These are phyloP conservation scores for Karalla daura DNA, from an alignment of 2,797 vertebrate species.

Conservation along the genomic window DNA sequence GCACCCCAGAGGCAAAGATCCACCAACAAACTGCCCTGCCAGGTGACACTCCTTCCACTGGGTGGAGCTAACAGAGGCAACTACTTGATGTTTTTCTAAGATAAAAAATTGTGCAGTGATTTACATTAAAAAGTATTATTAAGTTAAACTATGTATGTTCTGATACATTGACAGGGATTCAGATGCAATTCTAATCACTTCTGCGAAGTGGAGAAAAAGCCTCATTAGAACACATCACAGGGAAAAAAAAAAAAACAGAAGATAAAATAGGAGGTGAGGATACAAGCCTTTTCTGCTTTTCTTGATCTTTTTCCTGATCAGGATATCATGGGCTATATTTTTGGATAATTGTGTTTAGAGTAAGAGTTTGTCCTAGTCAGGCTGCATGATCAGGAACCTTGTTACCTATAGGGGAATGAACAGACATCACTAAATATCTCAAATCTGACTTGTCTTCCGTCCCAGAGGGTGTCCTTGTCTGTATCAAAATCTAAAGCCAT, in stretches of 20 bases:
- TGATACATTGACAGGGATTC: slow-evolving; percentile 82
- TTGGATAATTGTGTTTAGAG: slow-evolving; percentile 70
- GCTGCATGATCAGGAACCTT: slow-evolving; percentile 63
- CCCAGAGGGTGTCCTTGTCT: slow-evolving; percentile 83
- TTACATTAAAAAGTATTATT: slow-evolving; percentile 76
- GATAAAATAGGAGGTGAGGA: slow-evolving; percentile 39
- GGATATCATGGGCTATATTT: slow-evolving; percentile 69
- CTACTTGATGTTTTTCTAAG: slow-evolving; percentile 67
- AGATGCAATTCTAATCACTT: slow-evolving; percentile 84
- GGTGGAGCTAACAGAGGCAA: slow-evolving; percentile 51
- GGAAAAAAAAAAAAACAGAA: slow-evolving; percentile 21
- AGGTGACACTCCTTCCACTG: slow-evolving; percentile 60
- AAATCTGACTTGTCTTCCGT: slow-evolving; percentile 86
- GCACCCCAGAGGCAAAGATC: slow-evolving; percentile 49
- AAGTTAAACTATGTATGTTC: slow-evolving; percentile 75
- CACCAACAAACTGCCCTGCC: slow-evolving; percentile 48
- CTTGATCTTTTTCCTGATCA: slow-evolving; percentile 70
- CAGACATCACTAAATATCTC: slow-evolving; percentile 72
- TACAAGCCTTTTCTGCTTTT: slow-evolving; percentile 66
- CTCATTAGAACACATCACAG: slow-evolving; percentile 67
- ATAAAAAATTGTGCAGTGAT: slow-evolving; percentile 71
- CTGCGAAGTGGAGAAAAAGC: slow-evolving; percentile 85
- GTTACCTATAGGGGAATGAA: slow-evolving; percentile 57
- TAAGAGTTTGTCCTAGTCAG: slow-evolving; percentile 62
- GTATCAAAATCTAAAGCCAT: slow-evolving; percentile 75